Percentiles rank a stretch among this genome's conserved stretches.
phyloP scores from a whole-genome alignment of 1,140 invertebrate species.

The Heliconius hewitsoni region DNA sequence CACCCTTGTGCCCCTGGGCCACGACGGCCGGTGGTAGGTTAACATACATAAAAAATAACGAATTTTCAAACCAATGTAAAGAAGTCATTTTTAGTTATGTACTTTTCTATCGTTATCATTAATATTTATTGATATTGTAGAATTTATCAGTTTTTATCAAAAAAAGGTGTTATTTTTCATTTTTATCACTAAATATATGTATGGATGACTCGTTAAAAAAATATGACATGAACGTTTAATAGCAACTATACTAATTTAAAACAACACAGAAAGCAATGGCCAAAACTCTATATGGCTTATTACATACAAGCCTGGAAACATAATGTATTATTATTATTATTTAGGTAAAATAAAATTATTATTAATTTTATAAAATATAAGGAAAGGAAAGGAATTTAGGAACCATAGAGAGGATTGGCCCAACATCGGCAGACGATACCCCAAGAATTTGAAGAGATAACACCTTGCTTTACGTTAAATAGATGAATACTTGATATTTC shows the following conservation, averaged over 20 bases:
- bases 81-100: not conserved
- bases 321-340: not conserved
- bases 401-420: conserved; percentile 78
- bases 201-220: not conserved
- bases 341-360: not conserved
- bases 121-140: conserved; percentile 20
- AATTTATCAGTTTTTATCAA: conserved; percentile 31
- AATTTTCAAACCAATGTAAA: not conserved
- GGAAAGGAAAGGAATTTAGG: conserved; percentile 39
- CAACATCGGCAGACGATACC: conserved; percentile 61
- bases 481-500: too few species aligned
- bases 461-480: conserved; percentile 42
- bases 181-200: conserved; percentile 31
- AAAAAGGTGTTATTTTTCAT: conserved; percentile 19
- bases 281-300: conserved; percentile 74
- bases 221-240: not conserved
- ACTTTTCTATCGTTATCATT: not conserved
- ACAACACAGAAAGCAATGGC: conserved; percentile 66
- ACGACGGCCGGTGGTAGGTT: too few species aligned
- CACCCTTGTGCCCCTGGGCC: too few species aligned
- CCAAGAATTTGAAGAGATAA: conserved; percentile 55
- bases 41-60: not conserved
- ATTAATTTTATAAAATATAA: conserved; percentile 16
- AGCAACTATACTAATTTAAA: not conserved
- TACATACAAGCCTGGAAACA: conserved; percentile 17